Evolutionary conservation across 2,797 vertebrate genomes (phyloP).

Genomic region (Falco rusticolus): DNA sequence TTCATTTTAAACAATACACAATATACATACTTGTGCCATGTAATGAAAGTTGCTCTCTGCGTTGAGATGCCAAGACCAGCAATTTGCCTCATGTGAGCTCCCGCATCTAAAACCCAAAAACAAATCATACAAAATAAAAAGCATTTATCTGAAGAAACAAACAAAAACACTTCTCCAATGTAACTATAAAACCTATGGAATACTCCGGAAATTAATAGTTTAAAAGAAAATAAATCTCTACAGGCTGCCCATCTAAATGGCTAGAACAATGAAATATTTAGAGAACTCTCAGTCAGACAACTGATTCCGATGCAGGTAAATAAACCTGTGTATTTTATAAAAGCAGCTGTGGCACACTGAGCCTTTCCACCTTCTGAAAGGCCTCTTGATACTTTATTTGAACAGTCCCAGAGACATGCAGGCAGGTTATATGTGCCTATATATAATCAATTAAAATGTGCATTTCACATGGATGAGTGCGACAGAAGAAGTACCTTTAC

Average conservation of each 20-base stretch:
- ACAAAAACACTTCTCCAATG: background rate
- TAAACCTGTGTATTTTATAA: background rate
- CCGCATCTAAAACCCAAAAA: slow-evolving; percentile 79
- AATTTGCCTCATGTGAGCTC: slow-evolving; percentile 87
- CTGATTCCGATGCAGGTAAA: background rate
- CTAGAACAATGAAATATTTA: background rate
- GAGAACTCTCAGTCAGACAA: background rate
- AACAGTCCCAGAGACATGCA: background rate
- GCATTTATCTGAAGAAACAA: background rate
- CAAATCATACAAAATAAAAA: background rate
- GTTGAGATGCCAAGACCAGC: slow-evolving; percentile 92
- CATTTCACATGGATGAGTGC: background rate
- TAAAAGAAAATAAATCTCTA: background rate
- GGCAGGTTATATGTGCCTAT: background rate
- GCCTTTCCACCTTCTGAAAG: background rate
- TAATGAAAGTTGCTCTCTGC: slow-evolving; percentile 92
- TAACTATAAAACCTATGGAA: background rate
- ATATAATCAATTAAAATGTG: background rate
- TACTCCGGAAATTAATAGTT: background rate
- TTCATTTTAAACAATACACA: background rate
- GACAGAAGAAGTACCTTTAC: background rate
- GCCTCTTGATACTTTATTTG: background rate
- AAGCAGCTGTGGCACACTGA: background rate
- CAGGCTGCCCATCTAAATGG: background rate
- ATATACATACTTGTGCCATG: slow-evolving; percentile 88